These are phyloP conservation scores for Tiliacea aurago DNA, from an alignment of 2,888 invertebrate species.

Conservation along the genomic window DNA sequence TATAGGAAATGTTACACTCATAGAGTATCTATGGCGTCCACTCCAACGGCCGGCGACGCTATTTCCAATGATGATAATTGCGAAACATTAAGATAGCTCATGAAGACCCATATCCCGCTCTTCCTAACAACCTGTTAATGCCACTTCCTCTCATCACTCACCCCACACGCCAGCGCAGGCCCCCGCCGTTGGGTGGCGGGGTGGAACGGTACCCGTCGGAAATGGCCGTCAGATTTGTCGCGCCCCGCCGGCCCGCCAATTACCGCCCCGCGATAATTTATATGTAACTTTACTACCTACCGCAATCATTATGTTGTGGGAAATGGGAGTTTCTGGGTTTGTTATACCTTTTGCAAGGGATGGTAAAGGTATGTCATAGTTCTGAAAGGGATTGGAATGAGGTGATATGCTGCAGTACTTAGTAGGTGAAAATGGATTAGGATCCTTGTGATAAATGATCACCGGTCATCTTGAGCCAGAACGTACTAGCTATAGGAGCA, in stretches of 20 bases:
- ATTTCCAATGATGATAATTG: background rate
- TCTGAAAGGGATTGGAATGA: slow-evolving; percentile 1
- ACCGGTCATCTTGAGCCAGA: background rate
- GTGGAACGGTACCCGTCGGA: slow-evolving; percentile 77
- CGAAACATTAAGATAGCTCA: background rate
- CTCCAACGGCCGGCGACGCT: background rate
- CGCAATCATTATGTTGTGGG: slow-evolving; percentile 57
- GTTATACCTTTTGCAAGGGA: slow-evolving; percentile 16
- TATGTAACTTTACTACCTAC: slow-evolving; percentile 66
- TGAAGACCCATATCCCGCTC: background rate
- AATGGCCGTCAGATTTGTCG: slow-evolving; percentile 86
- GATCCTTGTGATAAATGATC: background rate
- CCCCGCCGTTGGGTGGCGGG: slow-evolving; percentile 52
- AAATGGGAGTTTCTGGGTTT: slow-evolving; percentile 49
- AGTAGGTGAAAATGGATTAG: background rate
- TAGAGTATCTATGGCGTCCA: no score
- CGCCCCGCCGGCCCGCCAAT: slow-evolving; percentile 82
- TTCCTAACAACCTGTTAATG: slow-evolving; percentile 53
- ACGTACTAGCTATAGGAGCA: background rate
- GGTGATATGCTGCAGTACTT: background rate
- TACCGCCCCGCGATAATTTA: slow-evolving; percentile 77
- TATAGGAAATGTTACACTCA: no score
- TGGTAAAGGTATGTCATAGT: background rate
- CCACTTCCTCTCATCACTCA: slow-evolving; percentile 14
- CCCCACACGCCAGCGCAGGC: slow-evolving; percentile 8